Conservation (phyloP, 2,113 vertebrate genomes). For the Mustelus asterias region DNA sequence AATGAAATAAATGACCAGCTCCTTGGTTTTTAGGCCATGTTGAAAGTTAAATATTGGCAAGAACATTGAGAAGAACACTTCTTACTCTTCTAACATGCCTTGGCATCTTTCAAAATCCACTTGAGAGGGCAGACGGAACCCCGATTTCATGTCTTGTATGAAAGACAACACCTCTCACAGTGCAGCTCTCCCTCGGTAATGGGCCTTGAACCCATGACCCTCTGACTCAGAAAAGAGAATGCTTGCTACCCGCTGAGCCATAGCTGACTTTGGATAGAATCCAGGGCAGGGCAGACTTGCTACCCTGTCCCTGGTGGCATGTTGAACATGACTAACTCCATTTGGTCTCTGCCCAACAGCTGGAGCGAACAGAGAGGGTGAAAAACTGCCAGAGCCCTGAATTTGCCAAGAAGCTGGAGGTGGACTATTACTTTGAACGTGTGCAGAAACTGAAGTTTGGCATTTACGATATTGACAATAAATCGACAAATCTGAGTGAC, state of each 20-base stretch:
- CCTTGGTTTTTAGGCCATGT: not conserved
- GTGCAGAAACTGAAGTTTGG: slow-evolving; percentile 79
- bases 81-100: not conserved
- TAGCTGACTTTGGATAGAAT: no score
- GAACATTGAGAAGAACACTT: not conserved
- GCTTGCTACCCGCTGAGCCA: not conserved
- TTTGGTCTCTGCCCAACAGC: slow-evolving; percentile 50
- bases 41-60: not conserved
- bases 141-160: not conserved
- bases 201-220: not conserved
- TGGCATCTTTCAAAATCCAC: not conserved
- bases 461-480: slow-evolving; percentile 84
- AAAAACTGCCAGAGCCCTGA: slow-evolving; percentile 72
- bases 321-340: not conserved
- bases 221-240: not conserved
- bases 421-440: slow-evolving; percentile 84
- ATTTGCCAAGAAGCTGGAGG: slow-evolving; percentile 72
- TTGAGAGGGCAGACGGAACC: not conserved
- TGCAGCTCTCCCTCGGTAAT: not conserved
- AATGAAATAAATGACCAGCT: not conserved
- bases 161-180: not conserved
- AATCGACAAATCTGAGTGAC: slow-evolving; percentile 64
- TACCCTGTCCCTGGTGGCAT: not conserved
- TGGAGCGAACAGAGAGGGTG: slow-evolving; percentile 71
- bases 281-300: not conserved